phyloP scores from a whole-genome alignment of 2,113 vertebrate species.

The Sander vitreus region DNA sequence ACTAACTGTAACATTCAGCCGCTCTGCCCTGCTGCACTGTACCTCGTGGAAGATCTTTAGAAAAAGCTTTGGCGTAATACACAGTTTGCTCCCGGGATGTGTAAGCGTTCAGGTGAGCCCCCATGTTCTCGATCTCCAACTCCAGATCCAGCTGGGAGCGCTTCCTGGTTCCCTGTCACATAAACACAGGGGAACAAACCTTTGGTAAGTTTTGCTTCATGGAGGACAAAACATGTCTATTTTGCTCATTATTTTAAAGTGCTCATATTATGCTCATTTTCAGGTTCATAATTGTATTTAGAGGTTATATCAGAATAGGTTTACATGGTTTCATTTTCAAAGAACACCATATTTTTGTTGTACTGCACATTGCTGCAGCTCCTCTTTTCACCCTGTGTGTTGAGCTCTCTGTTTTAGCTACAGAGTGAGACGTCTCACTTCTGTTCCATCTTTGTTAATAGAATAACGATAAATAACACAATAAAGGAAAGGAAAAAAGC shows the following conservation, averaged over 20 bases:
- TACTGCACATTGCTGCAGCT: too few species aligned
- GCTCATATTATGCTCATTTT: too few species aligned
- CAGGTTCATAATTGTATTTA: too few species aligned
- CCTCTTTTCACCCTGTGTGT: too few species aligned
- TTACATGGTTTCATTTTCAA: too few species aligned
- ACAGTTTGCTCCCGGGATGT: slow-evolving; percentile 98
- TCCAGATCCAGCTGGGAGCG: slow-evolving; percentile 97
- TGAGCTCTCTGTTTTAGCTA: too few species aligned
- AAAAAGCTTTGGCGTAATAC: slow-evolving; percentile 98
- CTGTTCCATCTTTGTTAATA: too few species aligned
- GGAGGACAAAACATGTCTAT: neutral
- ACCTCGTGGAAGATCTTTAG: slow-evolving; percentile 97
- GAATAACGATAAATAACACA: too few species aligned
- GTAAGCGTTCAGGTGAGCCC: slow-evolving; percentile 96
- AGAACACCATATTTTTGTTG: too few species aligned
- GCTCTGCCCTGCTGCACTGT: neutral
- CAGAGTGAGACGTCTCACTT: too few species aligned
- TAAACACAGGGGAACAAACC: slow-evolving; percentile 23
- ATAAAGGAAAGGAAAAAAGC: too few species aligned
- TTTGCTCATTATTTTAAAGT: neutral
- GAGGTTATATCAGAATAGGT: too few species aligned
- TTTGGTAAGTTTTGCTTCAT: neutral
- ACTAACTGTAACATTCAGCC: neutral
- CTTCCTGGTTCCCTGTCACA: slow-evolving; percentile 93
- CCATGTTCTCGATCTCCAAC: slow-evolving; percentile 99